Base-by-base conservation (phyloP, 37 sponge, comb jelly and placozoan genomes). In the Mnemiopsis leidyi region DNA sequence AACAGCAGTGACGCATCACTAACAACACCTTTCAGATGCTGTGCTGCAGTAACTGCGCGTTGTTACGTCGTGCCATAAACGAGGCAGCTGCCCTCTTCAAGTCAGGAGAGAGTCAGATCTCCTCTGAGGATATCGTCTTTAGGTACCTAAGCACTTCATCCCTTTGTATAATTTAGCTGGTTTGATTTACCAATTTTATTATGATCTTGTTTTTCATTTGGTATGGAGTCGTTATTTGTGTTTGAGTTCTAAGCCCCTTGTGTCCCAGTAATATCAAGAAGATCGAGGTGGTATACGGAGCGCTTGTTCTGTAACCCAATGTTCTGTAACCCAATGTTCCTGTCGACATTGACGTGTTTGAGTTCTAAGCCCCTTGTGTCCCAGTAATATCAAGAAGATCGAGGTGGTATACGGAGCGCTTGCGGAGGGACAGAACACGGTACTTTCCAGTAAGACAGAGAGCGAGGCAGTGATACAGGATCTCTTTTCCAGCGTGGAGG, bases 51-150 rank as follows among this genome's bases (percentile, higher is more conserved):
- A 71, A 71, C 25, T 29, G 75, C 20, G 75, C 25, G 2, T 7
- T 79, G 1, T 79, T 33, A 7, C 37, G 31, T 35, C 26, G 37
- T 2, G 82, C 82, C 36, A 34, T 30, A 28, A 40, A 2, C 48
- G 61, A 85, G 26, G 7, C 90, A 36, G 90, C 90, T 40, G 90
- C 90, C 21, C 61, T 85, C 40, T 37, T 40, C 48, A 85, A 32
- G 79, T 20, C 21, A 1, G 79, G 39, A 28, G 9, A 85, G 36
- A 38, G 25, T 39, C n/a, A 39, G 9, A 29, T 85, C 33, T 85
- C 90, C 5, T 85, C 90, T 20, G 61, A 40, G 24, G 90, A 85
- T 2, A 26, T 85, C 25, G 26, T 85, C 1, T 85, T 85, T 61
- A 85, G 90, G 90, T 85, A 9, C 68, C 68, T 18, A 61, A 9